These are phyloP conservation scores for Lamellibrachia satsuma DNA, from an alignment of 2,888 invertebrate genomes.

Conservation along the genomic window DNA sequence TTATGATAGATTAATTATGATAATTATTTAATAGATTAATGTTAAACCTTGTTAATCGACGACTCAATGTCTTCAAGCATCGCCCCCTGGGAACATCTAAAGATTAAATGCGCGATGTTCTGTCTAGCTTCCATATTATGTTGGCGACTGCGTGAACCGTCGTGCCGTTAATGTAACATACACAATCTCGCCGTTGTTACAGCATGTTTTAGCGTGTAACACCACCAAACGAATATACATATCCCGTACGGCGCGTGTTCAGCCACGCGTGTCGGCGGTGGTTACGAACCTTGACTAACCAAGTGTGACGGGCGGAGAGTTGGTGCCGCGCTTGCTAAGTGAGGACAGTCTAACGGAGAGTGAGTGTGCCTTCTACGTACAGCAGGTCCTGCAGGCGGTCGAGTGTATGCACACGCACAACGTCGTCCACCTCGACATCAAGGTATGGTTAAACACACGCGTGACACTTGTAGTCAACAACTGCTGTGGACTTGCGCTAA, in stretches of 20 bases:
- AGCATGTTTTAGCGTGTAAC: not conserved
- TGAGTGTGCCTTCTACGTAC: constrained; percentile 85
- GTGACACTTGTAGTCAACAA: not conserved
- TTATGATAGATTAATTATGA: no score
- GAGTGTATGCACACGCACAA: constrained; percentile 90
- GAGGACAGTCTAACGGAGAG: constrained; percentile 82
- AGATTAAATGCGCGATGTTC: not conserved
- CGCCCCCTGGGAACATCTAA: not conserved
- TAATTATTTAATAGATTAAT: no score
- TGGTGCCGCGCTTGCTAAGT: constrained; percentile 73
- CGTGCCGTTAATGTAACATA: not conserved
- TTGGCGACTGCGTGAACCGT: not conserved
- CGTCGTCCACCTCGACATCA: constrained; percentile 91
- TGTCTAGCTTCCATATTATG: not conserved
- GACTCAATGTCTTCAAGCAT: no score
- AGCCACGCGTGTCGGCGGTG: not conserved
- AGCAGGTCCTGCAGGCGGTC: constrained; percentile 84
- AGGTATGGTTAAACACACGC: constrained; percentile 70
- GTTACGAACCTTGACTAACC: constrained; percentile 1
- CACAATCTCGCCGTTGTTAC: not conserved
- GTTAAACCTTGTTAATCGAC: no score
- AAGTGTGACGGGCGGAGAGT: constrained; percentile 80
- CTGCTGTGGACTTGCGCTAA: not conserved
- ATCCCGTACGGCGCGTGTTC: not conserved
- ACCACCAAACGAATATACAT: not conserved